phyloP scores from a whole-genome alignment of 2,113 vertebrate species.

The Neolamprologus hecqui region DNA sequence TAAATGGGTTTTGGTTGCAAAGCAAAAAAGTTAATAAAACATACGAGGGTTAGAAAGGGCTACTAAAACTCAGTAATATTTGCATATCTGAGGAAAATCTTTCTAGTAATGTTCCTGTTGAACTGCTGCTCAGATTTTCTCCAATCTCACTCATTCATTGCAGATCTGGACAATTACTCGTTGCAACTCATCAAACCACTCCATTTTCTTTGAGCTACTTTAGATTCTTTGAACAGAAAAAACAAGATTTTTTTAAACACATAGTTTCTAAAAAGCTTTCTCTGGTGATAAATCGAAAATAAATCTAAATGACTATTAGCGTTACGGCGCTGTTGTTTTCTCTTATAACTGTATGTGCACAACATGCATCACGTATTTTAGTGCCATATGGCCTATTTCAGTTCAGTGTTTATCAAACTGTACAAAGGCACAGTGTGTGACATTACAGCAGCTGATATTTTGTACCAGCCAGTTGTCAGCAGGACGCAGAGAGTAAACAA shows the following conservation, averaged over 20 bases:
- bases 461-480: conserved; percentile 30
- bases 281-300: not conserved
- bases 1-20: not conserved
- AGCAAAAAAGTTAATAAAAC: not conserved
- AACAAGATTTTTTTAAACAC: not conserved
- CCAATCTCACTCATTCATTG: not conserved
- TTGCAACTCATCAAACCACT: not conserved
- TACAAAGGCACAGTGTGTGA: conserved; percentile 16
- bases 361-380: not conserved
- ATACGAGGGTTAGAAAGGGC: fast-evolving
- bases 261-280: not conserved
- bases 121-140: not conserved
- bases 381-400: not conserved
- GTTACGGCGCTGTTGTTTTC: not conserved
- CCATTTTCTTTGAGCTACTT: not conserved
- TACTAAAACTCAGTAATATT: not conserved
- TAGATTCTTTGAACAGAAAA: not conserved
- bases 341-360: not conserved
- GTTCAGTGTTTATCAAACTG: not conserved
- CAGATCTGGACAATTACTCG: not conserved
- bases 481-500: conserved; percentile 40
- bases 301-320: not conserved
- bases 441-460: conserved; percentile 31
- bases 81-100: not conserved
- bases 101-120: not conserved